Evolutionary conservation across 1,140 invertebrate species (phyloP).

Genomic region (Patella vulgata): DNA sequence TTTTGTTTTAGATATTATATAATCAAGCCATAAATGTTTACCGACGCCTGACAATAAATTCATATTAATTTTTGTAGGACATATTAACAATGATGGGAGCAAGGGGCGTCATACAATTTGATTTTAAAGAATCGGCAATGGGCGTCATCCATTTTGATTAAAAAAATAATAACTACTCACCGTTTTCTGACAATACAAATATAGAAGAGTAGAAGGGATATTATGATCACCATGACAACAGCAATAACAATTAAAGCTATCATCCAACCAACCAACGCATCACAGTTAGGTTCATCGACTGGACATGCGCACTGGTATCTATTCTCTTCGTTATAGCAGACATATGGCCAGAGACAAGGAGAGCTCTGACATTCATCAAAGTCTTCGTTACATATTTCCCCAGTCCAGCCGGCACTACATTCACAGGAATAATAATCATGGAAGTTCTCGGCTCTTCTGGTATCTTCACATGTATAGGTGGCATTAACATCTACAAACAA

Average conservation of each 20-base stretch:
- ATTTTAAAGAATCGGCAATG: too few species aligned
- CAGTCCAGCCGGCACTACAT: conserved; percentile 87
- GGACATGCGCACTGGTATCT: conserved; percentile 33
- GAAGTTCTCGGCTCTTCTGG: conserved; percentile 19
- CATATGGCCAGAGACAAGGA: conserved; percentile 73
- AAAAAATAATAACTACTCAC: too few species aligned
- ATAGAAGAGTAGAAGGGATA: conserved; percentile 11
- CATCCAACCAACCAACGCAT: conserved; percentile 33
- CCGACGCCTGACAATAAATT: too few species aligned
- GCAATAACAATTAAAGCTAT: conserved; percentile 27
- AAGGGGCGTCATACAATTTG: too few species aligned
- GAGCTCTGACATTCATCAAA: conserved; percentile 80
- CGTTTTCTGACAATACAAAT: conserved; percentile 23
- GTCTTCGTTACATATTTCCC: conserved; percentile 81
- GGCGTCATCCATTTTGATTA: too few species aligned
- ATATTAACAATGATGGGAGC: too few species aligned
- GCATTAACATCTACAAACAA: conserved; percentile 2
- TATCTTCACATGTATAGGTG: conserved; percentile 27
- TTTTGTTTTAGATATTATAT: too few species aligned
- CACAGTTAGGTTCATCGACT: conserved; percentile 25
- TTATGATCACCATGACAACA: conserved; percentile 17
- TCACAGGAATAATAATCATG: conserved; percentile 77
- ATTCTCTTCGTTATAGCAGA: conserved; percentile 28
- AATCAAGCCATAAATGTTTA: too few species aligned
- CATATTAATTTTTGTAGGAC: too few species aligned